These are phyloP conservation scores for Psix sp. DNA, from an alignment of 1,140 invertebrate genomes.

Conservation along the genomic window DNA sequence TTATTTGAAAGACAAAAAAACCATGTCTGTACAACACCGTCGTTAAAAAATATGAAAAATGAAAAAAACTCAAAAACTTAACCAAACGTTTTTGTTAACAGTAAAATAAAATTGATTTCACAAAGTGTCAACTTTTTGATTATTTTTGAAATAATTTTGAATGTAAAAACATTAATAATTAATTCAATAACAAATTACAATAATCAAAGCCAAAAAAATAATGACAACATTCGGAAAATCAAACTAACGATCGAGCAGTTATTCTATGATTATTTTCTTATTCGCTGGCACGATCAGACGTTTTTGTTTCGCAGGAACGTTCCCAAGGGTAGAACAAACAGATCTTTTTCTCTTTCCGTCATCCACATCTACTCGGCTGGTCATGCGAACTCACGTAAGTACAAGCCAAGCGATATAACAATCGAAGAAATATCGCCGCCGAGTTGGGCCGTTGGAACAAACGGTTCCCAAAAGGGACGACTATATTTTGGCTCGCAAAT, in stretches of 20 bases:
- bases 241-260: too few species aligned
- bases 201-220: too few species aligned
- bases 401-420: conserved; percentile 16
- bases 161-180: too few species aligned
- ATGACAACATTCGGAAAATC: too few species aligned
- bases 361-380: conserved; percentile 29
- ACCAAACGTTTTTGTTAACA: too few species aligned
- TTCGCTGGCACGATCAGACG: conserved; percentile 11
- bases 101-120: too few species aligned
- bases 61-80: conserved; percentile 10
- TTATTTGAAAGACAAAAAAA: conserved; percentile 28
- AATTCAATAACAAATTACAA: too few species aligned
- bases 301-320: conserved; percentile 63
- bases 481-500: conserved; percentile 36
- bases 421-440: conserved; percentile 26
- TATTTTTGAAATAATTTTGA: too few species aligned
- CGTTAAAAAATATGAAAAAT: conserved; percentile 15
- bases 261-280: too few species aligned
- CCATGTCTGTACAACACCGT: too few species aligned
- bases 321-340: conserved; percentile 68
- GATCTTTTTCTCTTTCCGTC: conserved; percentile 31
- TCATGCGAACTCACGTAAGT: conserved; percentile 18
- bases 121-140: too few species aligned
- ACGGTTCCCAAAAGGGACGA: conserved; percentile 31
- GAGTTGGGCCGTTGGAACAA: conserved; percentile 17